Percentiles rank a stretch among this genome's conserved stretches.
phyloP scores from a whole-genome alignment of 92 coral and sea anemone species.

The Chrysogorgia sp. region DNA sequence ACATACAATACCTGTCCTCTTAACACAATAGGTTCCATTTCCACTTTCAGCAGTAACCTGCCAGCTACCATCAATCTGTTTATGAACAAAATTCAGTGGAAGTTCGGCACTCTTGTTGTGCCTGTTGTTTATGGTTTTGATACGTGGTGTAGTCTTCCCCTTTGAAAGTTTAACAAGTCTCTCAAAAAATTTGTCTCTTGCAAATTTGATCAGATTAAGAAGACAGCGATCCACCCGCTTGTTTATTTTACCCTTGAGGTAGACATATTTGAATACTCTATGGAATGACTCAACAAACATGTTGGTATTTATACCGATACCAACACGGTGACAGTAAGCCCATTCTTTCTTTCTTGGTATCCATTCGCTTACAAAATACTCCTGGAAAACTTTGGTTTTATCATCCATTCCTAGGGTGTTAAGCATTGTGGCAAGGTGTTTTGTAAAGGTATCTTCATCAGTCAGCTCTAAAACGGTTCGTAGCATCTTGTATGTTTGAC shows the following conservation, averaged over 20 bases:
- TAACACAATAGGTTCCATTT: not conserved
- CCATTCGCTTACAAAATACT: constrained; percentile 65
- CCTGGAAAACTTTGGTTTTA: constrained; percentile 16
- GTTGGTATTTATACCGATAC: constrained; percentile 64
- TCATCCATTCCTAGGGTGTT: constrained; percentile 14
- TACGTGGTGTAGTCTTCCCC: constrained; percentile 53
- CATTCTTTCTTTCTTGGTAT: constrained; percentile 50
- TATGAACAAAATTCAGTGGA: not conserved
- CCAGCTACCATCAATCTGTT: not conserved
- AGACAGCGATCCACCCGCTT: constrained; percentile 62
- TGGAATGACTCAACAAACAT: constrained; percentile 73
- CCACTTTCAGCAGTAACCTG: constrained; percentile 4
- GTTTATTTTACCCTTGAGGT: constrained; percentile 64
- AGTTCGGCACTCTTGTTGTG: constrained; percentile 35
- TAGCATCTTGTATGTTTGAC: constrained; percentile 53
- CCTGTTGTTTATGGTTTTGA: constrained; percentile 35
- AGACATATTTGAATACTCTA: constrained; percentile 61
- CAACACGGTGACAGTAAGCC: constrained; percentile 62
- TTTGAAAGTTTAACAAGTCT: constrained; percentile 62
- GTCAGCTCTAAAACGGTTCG: constrained; percentile 49
- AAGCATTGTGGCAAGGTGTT: constrained; percentile 22
- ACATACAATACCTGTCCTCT: not conserved
- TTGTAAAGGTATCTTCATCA: constrained; percentile 11
- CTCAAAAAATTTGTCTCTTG: constrained; percentile 61
- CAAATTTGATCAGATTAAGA: constrained; percentile 58